phyloP scores from a whole-genome alignment of 2,113 vertebrate species.

The Rhadina sibilatrix region DNA sequence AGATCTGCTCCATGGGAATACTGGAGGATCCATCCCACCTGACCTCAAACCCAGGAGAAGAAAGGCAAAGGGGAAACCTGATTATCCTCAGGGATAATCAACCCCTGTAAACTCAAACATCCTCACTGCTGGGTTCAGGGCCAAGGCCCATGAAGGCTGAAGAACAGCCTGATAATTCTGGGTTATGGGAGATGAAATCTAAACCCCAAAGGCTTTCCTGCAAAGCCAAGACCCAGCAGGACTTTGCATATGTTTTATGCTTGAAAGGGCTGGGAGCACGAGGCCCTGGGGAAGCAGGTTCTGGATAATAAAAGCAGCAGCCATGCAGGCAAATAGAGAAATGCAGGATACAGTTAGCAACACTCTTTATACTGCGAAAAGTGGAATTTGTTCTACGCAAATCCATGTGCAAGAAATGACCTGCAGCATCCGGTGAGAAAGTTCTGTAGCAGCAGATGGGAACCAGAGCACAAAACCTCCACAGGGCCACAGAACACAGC shows the following conservation, averaged over 20 bases:
- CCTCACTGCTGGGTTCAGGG: neutral
- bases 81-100: neutral
- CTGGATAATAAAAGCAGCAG: neutral
- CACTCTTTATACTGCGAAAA: neutral
- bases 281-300: neutral
- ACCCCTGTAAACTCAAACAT: neutral
- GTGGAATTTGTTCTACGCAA: fast-evolving
- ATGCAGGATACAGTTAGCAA: neutral
- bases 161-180: neutral
- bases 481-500: neutral
- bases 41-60: neutral
- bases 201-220: neutral
- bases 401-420: neutral
- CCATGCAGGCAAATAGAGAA: neutral
- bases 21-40: neutral
- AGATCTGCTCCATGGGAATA: neutral
- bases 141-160: neutral
- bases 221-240: neutral
- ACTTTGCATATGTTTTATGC: neutral
- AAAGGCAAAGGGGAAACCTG: neutral
- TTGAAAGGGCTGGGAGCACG: neutral
- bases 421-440: neutral
- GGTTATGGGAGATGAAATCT: neutral
- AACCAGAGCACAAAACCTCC: neutral
- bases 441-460: neutral